These are phyloP conservation scores for Megalops atlanticus DNA, from an alignment of 2,113 vertebrate genomes.

Conservation along the genomic window DNA sequence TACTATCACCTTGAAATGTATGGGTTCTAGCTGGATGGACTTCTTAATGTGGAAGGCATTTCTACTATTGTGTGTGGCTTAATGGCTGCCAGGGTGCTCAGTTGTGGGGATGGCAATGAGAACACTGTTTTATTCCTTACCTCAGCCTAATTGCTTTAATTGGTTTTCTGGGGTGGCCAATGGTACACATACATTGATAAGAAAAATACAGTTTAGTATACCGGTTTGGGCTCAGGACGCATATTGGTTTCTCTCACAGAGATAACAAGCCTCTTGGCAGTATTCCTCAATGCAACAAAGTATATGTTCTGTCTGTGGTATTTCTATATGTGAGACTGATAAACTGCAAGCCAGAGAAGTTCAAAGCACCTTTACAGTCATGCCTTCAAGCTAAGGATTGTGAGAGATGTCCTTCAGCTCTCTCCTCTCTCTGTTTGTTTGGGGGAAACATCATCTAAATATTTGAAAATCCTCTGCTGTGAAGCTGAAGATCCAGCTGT, in stretches of 20 bases:
- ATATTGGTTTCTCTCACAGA: background rate
- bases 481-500: background rate
- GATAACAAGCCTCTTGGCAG: background rate
- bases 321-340: background rate
- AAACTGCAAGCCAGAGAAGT: background rate
- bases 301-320: background rate
- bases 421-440: background rate
- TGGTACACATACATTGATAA: background rate
- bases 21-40: background rate
- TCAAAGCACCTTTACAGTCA: too few relatives aligned
- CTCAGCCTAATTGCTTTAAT: conserved; percentile 43
- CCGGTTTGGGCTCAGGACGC: background rate
- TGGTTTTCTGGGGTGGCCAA: background rate
- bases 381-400: background rate
- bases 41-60: conserved; percentile 16
- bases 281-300: too few relatives aligned
- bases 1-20: background rate
- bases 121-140: conserved; percentile 45
- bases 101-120: conserved; percentile 29
- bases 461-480: background rate
- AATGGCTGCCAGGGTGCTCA: conserved; percentile 20
- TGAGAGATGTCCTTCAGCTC: background rate
- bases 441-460: background rate
- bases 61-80: conserved; percentile 45
- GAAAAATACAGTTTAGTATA: background rate